Conservation (phyloP, 2,888 invertebrate genomes). For the Calameuta pallipes region DNA sequence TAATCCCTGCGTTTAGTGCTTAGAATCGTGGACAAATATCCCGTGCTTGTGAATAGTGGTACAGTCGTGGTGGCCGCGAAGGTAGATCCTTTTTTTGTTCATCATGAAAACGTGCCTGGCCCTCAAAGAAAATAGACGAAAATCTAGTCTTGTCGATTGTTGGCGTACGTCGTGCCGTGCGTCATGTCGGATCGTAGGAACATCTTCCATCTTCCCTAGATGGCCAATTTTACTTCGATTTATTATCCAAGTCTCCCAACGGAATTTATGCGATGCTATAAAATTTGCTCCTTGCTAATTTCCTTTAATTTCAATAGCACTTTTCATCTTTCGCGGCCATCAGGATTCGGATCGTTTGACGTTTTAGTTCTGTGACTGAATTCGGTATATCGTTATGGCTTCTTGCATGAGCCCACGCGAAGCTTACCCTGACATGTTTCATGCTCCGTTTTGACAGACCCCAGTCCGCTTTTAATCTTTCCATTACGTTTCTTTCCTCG, state of each 20-base stretch:
- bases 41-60: conserved; percentile 20
- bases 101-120: conserved; percentile 5
- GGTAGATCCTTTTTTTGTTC: conserved; percentile 19
- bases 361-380: conserved; percentile 40
- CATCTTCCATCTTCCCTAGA: conserved; percentile 43
- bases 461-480: neutral
- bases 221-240: neutral
- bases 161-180: conserved; percentile 36
- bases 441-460: neutral
- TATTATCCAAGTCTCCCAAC: neutral
- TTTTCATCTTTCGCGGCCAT: neutral
- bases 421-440: neutral
- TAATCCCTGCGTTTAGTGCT: conserved; percentile 35
- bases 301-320: neutral
- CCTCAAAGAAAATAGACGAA: neutral
- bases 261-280: neutral
- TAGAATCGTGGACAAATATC: neutral
- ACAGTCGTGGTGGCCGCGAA: conserved; percentile 45
- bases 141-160: conserved; percentile 23
- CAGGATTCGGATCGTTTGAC: conserved; percentile 42
- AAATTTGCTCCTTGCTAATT: neutral
- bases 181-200: conserved; percentile 52
- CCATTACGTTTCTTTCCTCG: neutral
- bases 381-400: conserved; percentile 30
- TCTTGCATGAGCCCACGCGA: conserved; percentile 19